These are phyloP conservation scores for Caloenas nicobarica DNA, from an alignment of 2,113 vertebrate genomes.

Conservation along the genomic window DNA sequence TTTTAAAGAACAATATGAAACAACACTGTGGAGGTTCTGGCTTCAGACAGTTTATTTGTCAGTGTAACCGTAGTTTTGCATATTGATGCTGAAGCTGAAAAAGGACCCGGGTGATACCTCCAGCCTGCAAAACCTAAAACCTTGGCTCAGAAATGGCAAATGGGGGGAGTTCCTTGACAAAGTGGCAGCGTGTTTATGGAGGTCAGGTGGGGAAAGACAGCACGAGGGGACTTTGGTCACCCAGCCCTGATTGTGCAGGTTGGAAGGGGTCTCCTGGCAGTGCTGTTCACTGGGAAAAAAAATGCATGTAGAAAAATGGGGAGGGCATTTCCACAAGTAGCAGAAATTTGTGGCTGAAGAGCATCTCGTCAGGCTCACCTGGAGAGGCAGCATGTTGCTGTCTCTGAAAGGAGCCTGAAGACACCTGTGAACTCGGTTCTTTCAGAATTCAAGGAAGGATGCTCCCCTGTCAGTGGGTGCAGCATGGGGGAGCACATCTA, in stretches of 20 bases:
- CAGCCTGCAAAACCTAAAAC: neutral
- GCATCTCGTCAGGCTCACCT: neutral
- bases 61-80: accelerated
- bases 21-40: neutral
- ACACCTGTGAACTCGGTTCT: neutral
- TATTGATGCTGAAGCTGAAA: neutral
- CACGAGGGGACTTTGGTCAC: neutral
- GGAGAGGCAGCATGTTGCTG: neutral
- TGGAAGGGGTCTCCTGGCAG: neutral
- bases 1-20: neutral
- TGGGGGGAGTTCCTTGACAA: neutral
- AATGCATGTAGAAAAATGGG: neutral
- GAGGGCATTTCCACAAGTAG: neutral
- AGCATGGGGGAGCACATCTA: neutral
- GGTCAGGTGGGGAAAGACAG: neutral
- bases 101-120: accelerated
- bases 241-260: neutral
- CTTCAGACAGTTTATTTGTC: neutral
- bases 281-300: neutral
- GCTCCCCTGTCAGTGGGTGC: no score
- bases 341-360: neutral
- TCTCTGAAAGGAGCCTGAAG: neutral
- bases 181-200: neutral
- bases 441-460: neutral
- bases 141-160: neutral